Percentiles rank a stretch among this genome's conserved stretches.
These are phyloP conservation scores for Folsomia manolachei DNA, from an alignment of 2,888 invertebrate species.

Conservation along the genomic window DNA sequence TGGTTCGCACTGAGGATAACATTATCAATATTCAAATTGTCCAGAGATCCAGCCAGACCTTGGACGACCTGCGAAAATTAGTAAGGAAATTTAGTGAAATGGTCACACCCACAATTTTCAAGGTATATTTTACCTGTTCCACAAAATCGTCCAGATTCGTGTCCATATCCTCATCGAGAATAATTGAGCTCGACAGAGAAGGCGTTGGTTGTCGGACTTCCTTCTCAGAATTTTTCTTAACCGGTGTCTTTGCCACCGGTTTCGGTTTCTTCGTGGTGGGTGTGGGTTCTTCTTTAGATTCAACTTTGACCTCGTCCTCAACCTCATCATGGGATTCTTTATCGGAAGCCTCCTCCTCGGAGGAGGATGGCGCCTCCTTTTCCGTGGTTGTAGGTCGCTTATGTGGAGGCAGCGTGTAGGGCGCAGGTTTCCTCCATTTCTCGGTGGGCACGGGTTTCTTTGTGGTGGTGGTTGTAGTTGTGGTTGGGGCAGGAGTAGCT, in stretches of 20 bases:
- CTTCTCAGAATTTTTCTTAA: conserved; percentile 53
- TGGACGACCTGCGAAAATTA: conserved; percentile 44
- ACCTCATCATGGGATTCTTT: conserved; percentile 51
- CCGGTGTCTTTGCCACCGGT: conserved; percentile 54
- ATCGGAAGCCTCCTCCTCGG: conserved; percentile 53
- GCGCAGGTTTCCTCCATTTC: conserved; percentile 43
- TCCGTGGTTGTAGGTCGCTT: conserved; percentile 51
- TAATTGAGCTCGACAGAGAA: conserved; percentile 11
- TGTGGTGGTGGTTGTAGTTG: conserved; percentile 35
- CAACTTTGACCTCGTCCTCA: conserved; percentile 56
- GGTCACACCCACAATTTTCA: neutral
- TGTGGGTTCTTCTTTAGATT: conserved; percentile 52
- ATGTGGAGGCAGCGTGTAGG: conserved; percentile 46
- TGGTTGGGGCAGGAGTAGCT: conserved; percentile 50
- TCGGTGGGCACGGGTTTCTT: conserved; percentile 48
- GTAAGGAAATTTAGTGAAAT: neutral
- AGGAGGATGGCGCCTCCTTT: conserved; percentile 50
- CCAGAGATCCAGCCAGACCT: conserved; percentile 48
- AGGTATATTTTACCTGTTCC: conserved; percentile 38
- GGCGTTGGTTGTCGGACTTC: conserved; percentile 20
- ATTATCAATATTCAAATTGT: conserved; percentile 46
- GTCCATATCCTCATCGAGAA: conserved; percentile 46
- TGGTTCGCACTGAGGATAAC: conserved; percentile 36
- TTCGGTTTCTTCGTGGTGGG: conserved; percentile 54
- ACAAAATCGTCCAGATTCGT: conserved; percentile 49